Percentiles rank a stretch among this genome's conserved stretches.
These are phyloP conservation scores for Agriopis marginaria DNA, from an alignment of 2,888 invertebrate species.

Conservation along the genomic window DNA sequence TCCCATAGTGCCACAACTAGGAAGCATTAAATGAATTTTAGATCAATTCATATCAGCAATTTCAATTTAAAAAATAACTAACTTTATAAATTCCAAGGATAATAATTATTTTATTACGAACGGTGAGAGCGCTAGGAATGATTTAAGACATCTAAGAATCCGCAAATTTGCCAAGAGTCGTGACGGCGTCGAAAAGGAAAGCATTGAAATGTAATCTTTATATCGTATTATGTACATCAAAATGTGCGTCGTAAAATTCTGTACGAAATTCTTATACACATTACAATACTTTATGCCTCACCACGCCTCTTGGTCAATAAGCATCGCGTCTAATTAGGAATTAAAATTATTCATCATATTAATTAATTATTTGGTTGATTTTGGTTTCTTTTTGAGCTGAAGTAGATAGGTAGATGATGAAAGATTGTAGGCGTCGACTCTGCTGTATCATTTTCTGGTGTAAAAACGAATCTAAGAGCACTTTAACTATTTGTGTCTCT, in stretches of 20 bases:
- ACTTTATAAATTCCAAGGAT: constrained; percentile 4
- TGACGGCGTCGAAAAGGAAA: background rate
- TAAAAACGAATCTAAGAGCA: background rate
- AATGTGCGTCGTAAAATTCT: background rate
- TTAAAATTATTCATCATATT: background rate
- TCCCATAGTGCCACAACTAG: constrained; percentile 68
- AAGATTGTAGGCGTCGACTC: constrained; percentile 4
- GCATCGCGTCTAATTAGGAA: background rate
- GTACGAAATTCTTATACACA: background rate
- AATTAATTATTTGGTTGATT: background rate
- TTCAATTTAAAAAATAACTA: constrained; percentile 11
- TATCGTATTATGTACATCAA: background rate
- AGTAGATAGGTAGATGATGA: constrained; percentile 36
- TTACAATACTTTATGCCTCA: background rate
- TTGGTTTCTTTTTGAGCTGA: constrained; percentile 14
- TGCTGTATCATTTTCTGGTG: background rate
- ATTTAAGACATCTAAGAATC: background rate
- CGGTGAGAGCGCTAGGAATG: background rate
- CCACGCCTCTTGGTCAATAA: background rate
- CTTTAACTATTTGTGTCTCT: too few species aligned
- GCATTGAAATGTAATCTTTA: background rate
- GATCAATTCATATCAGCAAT: constrained; percentile 45
- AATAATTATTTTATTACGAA: constrained; percentile 6
- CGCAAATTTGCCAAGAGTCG: background rate
- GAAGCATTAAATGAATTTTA: constrained; percentile 52